Base-by-base conservation (phyloP, 2,888 invertebrate species). In the Harpagoxenus sublaevis region DNA sequence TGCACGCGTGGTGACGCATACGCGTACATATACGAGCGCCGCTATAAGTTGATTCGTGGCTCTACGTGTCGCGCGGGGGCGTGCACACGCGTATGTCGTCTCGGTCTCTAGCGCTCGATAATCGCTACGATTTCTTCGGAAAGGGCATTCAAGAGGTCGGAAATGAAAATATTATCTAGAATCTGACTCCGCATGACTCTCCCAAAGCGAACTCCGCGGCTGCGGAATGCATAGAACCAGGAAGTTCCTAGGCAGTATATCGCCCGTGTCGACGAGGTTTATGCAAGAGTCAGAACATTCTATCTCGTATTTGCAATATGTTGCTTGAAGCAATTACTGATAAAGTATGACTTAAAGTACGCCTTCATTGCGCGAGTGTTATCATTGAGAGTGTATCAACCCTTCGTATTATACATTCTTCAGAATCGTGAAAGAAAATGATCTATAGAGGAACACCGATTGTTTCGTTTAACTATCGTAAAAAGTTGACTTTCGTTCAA, bases 191-290 rank as follows among this genome's bases (percentile, higher is more conserved):
- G 35, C 48, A 42, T 51, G 70, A 70, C 12, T 82, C 53, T 65
- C 18, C 51, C 51, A 74, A 84, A 75, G 68, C 68, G 42, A 31
- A 48, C 68, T 68, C n/a, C 28, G 77, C 18, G 57, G 42, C 39
- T 10, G 31, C 48, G 62, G 70, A 79, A 63, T 70, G 68, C 23
- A 55, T 63, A 60, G 81, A 87, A 85, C 74, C 84, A 85, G 89
- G 86, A 89, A 85, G 88, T 65, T 85, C 8, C 55, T 70, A 57
- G 81, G 35, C 78, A 57, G 51, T 66, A 86, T 88, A 86, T 88
- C 81, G 86, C 73, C 77, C 79, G 82, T 65, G 88, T 70, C 82
- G 88, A 84, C 65, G 73, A 82, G 45, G 66, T 84, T 79, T 74
- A 66, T 53, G 81, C 78, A 31, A 82, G 70, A 78, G 53, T 66